Percentiles rank a stretch among this genome's conserved stretches.
phyloP scores from a whole-genome alignment of 2,113 vertebrate species.

The Trematomus loennbergii region DNA sequence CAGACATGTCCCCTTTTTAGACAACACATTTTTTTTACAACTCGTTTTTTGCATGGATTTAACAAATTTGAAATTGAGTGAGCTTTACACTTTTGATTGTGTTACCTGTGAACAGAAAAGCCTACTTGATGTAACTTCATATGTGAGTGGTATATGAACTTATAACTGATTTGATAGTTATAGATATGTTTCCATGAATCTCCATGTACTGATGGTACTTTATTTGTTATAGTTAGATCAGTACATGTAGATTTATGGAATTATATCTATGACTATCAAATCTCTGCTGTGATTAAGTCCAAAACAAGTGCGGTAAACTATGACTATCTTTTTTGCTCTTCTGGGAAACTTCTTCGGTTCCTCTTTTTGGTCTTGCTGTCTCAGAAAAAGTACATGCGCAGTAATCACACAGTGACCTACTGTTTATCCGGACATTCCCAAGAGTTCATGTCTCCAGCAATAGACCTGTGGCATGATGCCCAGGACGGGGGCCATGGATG shows the following conservation, averaged over 20 bases:
- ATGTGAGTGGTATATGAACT: not conserved
- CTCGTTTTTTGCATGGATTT: not conserved
- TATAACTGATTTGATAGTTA: too few species aligned
- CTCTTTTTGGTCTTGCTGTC: constrained; percentile 30
- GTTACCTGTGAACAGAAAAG: not conserved
- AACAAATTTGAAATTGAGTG: too few species aligned
- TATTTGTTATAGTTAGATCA: not conserved
- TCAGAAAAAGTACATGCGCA: constrained; percentile 55
- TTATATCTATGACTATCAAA: constrained; percentile 3
- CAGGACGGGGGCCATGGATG: constrained; percentile 70
- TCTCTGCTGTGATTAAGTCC: not conserved
- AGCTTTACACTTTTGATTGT: too few species aligned
- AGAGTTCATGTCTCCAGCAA: constrained; percentile 81
- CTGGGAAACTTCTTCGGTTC: not conserved
- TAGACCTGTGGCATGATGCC: constrained; percentile 80
- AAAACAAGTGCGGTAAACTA: not conserved
- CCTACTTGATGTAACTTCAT: not conserved
- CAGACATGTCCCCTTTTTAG: too few species aligned
- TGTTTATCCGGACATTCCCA: constrained; percentile 80
- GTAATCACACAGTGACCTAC: constrained; percentile 67
- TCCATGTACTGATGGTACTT: too few species aligned
- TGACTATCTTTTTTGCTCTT: not conserved
- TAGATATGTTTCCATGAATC: too few species aligned
- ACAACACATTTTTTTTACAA: not conserved
- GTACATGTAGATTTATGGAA: not conserved